These are phyloP conservation scores for Lissonota sp. DNA, from an alignment of 2,888 invertebrate genomes.

Conservation along the genomic window DNA sequence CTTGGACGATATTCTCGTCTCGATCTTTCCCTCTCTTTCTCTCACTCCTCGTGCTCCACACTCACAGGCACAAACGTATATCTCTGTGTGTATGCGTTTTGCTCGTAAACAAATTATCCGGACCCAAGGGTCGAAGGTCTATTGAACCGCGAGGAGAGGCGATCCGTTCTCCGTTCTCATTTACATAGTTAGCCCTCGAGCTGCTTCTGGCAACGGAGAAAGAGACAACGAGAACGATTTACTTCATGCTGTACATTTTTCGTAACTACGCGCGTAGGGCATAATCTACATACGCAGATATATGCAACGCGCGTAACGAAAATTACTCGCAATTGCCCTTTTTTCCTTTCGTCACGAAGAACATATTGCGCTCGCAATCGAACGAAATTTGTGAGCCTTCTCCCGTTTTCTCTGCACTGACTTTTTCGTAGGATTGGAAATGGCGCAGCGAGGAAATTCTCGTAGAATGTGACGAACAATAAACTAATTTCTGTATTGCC, in stretches of 20 bases:
- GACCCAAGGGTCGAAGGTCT: conserved; percentile 84
- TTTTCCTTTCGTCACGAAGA: neutral
- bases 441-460: too few species aligned
- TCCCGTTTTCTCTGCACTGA: too few species aligned
- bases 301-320: neutral
- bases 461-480: too few species aligned
- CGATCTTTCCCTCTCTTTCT: neutral
- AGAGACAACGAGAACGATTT: conserved; percentile 10
- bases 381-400: too few species aligned
- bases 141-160: conserved; percentile 82
- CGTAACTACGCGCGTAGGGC: conserved; percentile 1
- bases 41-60: conserved; percentile 70
- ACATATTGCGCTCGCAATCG: neutral
- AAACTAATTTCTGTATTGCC: too few species aligned
- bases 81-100: conserved; percentile 78
- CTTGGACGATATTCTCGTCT: conserved; percentile 39
- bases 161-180: conserved; percentile 80
- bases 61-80: conserved; percentile 74
- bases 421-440: too few species aligned
- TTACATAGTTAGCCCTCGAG: conserved; percentile 82
- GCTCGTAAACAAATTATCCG: conserved; percentile 84
- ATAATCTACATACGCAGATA: neutral
- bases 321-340: neutral
- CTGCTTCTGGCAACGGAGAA: conserved; percentile 72
- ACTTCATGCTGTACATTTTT: conserved; percentile 17